Conservation (phyloP, 2,888 invertebrate genomes). For the Spodoptera littoralis region DNA sequence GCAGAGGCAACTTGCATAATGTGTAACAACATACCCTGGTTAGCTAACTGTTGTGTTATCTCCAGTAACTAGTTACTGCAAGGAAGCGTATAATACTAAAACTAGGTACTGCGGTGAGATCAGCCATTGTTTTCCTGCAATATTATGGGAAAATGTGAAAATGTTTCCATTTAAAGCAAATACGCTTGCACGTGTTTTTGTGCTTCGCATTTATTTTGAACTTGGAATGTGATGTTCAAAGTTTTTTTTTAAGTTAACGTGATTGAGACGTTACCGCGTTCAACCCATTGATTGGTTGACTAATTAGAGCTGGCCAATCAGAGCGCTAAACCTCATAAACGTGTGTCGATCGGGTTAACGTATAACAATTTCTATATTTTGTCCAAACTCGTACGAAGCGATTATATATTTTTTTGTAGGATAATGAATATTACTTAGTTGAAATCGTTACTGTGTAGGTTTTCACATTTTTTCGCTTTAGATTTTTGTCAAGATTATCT, state of each 20-base stretch:
- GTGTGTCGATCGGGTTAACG: no score
- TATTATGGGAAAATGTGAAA: constrained; percentile 47
- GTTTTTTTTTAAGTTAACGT: not conserved
- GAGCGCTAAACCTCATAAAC: no score
- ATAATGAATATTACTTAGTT: no score
- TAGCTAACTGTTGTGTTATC: constrained; percentile 12
- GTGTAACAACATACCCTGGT: constrained; percentile 5
- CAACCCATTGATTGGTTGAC: no score
- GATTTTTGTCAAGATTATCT: no score
- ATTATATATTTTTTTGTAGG: no score
- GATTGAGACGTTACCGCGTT: no score
- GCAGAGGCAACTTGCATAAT: constrained; percentile 12
- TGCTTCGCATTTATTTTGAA: not conserved
- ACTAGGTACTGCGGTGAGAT: constrained; percentile 30
- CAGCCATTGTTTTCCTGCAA: constrained; percentile 38
- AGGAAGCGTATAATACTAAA: constrained; percentile 37
- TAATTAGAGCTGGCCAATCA: no score
- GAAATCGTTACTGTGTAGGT: no score
- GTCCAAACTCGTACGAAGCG: no score
- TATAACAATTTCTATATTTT: no score
- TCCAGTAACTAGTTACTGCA: constrained; percentile 4
- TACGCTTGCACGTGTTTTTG: constrained; percentile 10
- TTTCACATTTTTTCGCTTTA: no score
- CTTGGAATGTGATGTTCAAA: not conserved
- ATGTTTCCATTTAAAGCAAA: constrained; percentile 8